phyloP scores from a whole-genome alignment of 2,113 vertebrate genomes.

The Lophura nycthemera region DNA sequence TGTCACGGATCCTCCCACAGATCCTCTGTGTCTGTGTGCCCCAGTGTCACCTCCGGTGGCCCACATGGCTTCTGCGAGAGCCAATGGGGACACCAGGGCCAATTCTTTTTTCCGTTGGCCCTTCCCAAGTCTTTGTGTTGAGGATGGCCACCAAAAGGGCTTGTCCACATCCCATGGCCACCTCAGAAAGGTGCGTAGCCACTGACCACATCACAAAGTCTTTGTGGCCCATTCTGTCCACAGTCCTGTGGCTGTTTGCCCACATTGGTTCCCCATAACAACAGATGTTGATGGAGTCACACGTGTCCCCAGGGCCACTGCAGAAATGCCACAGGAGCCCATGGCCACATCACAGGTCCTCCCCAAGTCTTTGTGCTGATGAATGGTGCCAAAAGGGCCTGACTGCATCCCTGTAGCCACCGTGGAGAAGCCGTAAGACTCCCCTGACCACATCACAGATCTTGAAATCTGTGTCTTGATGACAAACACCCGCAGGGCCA shows the following conservation, averaged over 20 bases:
- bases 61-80: neutral
- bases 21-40: neutral
- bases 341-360: neutral
- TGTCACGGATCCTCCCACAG: neutral
- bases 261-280: neutral
- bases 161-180: neutral
- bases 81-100: neutral
- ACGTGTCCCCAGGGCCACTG: neutral
- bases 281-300: neutral
- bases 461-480: too few relatives aligned
- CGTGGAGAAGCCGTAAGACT: neutral
- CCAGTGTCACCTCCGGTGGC: neutral
- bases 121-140: neutral
- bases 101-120: rapidly evolving
- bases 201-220: neutral
- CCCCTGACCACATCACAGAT: neutral
- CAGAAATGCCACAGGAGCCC: neutral
- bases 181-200: neutral
- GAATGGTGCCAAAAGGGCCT: rapidly evolving
- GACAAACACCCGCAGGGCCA: neutral
- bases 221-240: neutral
- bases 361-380: neutral
- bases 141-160: neutral
- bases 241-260: neutral
- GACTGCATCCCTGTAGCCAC: neutral